Percentiles rank a stretch among this genome's conserved stretches.
phyloP scores from a whole-genome alignment of 2,888 invertebrate species.

The Drosophila picticornis region DNA sequence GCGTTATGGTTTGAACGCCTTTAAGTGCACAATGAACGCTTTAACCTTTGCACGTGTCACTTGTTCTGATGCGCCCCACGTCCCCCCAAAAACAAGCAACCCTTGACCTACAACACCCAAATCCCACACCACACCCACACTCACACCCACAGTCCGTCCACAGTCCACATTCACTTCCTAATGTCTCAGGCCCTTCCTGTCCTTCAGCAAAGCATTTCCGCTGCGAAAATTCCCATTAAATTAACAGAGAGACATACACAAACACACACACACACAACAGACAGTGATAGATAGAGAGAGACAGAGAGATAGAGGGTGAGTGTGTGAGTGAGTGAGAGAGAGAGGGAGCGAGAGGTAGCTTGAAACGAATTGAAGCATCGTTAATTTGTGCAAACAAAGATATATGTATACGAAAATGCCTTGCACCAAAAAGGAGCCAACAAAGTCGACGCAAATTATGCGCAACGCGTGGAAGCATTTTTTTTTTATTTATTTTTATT shows the following conservation, averaged over 20 bases:
- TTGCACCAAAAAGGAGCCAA: slow-evolving; percentile 24
- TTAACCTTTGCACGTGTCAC: slow-evolving; percentile 72
- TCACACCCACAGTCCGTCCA: too few relatives aligned
- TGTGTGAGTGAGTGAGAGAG: slow-evolving; percentile 15
- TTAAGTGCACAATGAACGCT: slow-evolving; percentile 61
- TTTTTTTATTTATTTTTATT: slow-evolving; percentile 2
- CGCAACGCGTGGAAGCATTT: slow-evolving; percentile 39
- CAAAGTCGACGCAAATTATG: slow-evolving; percentile 62
- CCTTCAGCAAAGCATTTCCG: slow-evolving; percentile 64
- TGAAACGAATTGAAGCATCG: slow-evolving; percentile 64
- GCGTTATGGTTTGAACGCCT: slow-evolving; percentile 61
- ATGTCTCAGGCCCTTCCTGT: slow-evolving; percentile 47
- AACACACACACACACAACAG: slow-evolving; percentile 20
- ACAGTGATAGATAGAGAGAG: not conserved
- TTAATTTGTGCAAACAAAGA: slow-evolving; percentile 77
- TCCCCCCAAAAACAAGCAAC: not conserved
- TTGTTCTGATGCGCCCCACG: slow-evolving; percentile 7
- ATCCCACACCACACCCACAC: too few relatives aligned
- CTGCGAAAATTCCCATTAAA: slow-evolving; percentile 77
- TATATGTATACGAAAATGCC: slow-evolving; percentile 31
- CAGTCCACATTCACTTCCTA: not conserved
- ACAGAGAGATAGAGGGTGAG: slow-evolving; percentile 34
- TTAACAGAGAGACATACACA: slow-evolving; percentile 53
- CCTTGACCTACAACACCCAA: too few relatives aligned
- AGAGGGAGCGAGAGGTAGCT: slow-evolving; percentile 19